These are phyloP conservation scores for Halcyon chelicuti DNA, from an alignment of 2,797 vertebrate species.

Conservation along the genomic window DNA sequence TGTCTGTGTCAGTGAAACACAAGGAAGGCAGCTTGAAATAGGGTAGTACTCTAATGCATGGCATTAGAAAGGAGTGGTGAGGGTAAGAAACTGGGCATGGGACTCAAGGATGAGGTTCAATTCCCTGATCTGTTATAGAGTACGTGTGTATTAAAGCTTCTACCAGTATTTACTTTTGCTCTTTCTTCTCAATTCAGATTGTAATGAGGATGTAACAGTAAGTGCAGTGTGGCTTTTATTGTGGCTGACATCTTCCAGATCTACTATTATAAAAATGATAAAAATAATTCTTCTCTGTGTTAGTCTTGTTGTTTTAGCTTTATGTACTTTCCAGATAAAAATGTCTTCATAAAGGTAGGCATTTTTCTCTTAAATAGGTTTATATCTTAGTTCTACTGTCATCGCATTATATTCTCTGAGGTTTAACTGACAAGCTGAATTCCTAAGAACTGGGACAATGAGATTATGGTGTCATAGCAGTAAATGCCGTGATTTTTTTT, in stretches of 20 bases:
- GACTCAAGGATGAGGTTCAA: not conserved
- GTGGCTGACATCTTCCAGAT: not conserved
- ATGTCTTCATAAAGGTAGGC: not conserved
- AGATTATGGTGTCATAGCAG: constrained; percentile 23
- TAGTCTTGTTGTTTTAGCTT: not conserved
- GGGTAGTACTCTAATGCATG: not conserved
- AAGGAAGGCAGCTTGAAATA: not conserved
- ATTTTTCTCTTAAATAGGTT: not conserved
- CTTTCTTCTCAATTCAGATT: not conserved
- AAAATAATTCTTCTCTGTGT: not conserved
- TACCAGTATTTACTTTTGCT: not conserved
- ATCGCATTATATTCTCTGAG: not conserved
- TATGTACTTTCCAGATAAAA: not conserved
- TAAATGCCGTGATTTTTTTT: not conserved
- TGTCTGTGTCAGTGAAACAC: not conserved
- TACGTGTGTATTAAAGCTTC: rapidly evolving
- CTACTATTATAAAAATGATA: not conserved
- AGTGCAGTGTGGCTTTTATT: not conserved
- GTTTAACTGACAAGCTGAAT: constrained; percentile 23
- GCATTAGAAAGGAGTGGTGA: not conserved
- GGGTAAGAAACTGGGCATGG: not conserved
- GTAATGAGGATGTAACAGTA: not conserved
- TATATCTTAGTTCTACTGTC: not conserved
- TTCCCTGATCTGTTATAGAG: not conserved
- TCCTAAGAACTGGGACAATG: constrained; percentile 1